A percentile compares a stretch with the other conserved stretches of the same genome.
phyloP scores from a whole-genome alignment of 1,140 invertebrate species.

The Rhagoletis zephyria region DNA sequence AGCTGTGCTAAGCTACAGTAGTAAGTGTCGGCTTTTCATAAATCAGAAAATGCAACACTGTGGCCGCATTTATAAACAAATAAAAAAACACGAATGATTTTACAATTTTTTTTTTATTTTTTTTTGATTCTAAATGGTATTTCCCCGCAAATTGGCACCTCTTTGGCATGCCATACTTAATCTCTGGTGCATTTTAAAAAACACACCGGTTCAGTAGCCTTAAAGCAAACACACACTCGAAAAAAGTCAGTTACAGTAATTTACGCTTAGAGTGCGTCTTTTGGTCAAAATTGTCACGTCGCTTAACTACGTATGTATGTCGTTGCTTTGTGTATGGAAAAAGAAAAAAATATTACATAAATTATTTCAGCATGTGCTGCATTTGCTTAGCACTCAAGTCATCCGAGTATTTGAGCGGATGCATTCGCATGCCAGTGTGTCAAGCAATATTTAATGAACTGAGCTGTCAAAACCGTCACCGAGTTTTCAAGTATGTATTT shows the following conservation, averaged over 20 bases:
- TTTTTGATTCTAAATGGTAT: neutral
- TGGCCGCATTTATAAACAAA: neutral
- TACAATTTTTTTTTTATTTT: neutral
- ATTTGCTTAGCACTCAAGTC: neutral
- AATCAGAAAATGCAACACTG: neutral
- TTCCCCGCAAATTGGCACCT: conserved; percentile 11
- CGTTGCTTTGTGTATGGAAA: neutral
- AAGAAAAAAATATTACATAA: neutral
- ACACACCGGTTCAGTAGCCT: conserved; percentile 7
- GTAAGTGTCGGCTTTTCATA: neutral
- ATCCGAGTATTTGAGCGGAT: neutral
- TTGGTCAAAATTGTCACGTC: conserved; percentile 42
- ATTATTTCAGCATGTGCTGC: conserved; percentile 19
- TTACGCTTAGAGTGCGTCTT: neutral
- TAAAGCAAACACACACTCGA: no score
- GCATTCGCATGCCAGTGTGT: conserved; percentile 37
- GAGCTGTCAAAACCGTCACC: conserved; percentile 41
- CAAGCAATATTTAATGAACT: conserved; percentile 46
- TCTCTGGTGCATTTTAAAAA: no score
- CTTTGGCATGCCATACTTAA: neutral
- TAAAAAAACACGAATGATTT: neutral
- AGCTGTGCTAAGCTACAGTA: conserved; percentile 7
- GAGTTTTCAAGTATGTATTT: neutral
- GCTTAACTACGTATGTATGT: neutral
- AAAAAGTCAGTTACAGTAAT: neutral